Evolutionary conservation across 2,888 invertebrate genomes (phyloP).

Genomic region (Chromoteleia sp.): DNA sequence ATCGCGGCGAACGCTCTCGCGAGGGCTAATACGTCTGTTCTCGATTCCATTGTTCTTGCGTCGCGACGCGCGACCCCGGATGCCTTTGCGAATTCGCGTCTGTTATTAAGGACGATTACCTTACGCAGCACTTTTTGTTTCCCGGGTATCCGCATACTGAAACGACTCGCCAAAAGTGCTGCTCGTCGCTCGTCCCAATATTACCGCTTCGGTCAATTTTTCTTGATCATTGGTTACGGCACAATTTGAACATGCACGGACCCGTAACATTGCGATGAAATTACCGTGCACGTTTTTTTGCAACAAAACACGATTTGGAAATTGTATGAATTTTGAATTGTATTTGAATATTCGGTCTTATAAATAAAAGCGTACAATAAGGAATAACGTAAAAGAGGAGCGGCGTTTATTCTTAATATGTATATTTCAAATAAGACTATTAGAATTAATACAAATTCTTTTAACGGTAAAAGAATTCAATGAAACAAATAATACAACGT

Average conservation of each 20-base stretch:
- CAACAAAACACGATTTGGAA: neutral
- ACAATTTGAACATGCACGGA: slow-evolving; percentile 7
- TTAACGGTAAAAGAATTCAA: no score
- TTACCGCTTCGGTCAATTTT: slow-evolving; percentile 32
- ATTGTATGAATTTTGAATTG: neutral
- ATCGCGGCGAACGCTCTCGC: slow-evolving; percentile 40
- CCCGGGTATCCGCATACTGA: slow-evolving; percentile 24
- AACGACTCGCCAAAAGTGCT: slow-evolving; percentile 37
- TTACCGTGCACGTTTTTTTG: slow-evolving; percentile 7
- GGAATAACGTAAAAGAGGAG: no score
- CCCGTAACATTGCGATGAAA: neutral
- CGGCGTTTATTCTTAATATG: no score
- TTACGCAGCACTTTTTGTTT: slow-evolving; percentile 50
- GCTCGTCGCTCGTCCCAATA: slow-evolving; percentile 32
- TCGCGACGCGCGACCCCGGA: slow-evolving; percentile 64
- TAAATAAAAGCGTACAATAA: no score
- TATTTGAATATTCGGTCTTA: no score
- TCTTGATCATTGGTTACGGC: slow-evolving; percentile 44
- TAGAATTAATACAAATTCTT: no score
- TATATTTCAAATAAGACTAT: no score
- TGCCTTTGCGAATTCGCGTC: slow-evolving; percentile 60
- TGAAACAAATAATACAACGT: no score
- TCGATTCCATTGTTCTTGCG: slow-evolving; percentile 60
- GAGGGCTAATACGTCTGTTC: slow-evolving; percentile 57
- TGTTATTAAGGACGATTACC: slow-evolving; percentile 71